A percentile compares a stretch with the other conserved stretches of the same genome.
These are phyloP conservation scores for Muschampia plurimacula DNA, from an alignment of 2,888 invertebrate genomes.

Conservation along the genomic window DNA sequence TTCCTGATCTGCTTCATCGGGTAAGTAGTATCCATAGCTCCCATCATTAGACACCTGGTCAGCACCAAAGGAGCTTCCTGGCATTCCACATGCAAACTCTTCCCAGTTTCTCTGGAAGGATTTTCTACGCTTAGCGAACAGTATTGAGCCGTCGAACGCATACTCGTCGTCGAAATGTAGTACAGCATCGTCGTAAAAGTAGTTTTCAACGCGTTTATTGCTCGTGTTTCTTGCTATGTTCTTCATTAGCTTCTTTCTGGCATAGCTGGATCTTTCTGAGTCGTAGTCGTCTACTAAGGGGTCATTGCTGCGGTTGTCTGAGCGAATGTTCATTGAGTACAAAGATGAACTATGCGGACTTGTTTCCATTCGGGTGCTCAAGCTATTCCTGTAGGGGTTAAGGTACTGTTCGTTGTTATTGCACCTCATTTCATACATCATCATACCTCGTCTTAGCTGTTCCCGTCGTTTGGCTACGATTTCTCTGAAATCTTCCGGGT, in stretches of 20 bases:
- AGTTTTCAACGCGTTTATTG: conserved; percentile 67
- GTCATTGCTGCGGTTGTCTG: conserved; percentile 76
- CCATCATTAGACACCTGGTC: conserved; percentile 77
- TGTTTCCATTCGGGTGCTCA: conserved; percentile 58
- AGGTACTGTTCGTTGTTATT: conserved; percentile 69
- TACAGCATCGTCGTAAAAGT: conserved; percentile 81
- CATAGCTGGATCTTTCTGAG: conserved; percentile 80
- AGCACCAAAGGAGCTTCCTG: conserved; percentile 55
- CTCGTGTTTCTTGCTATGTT: conserved; percentile 78
- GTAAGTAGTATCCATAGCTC: conserved; percentile 79
- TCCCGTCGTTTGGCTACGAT: conserved; percentile 76
- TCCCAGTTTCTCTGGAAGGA: conserved; percentile 73
- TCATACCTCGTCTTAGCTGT: conserved; percentile 75
- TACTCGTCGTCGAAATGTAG: conserved; percentile 81
- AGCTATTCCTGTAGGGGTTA: conserved; percentile 63
- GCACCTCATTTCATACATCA: conserved; percentile 64
- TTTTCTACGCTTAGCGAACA: conserved; percentile 81
- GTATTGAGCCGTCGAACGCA: conserved; percentile 78
- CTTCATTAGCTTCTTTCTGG: conserved; percentile 75
- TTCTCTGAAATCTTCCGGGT: conserved; percentile 78
- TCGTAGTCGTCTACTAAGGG: conserved; percentile 80
- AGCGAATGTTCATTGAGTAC: conserved; percentile 71
- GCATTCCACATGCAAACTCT: conserved; percentile 64
- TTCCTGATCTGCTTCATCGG: conserved; percentile 72
- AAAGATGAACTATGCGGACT: conserved; percentile 74